Percentiles rank a stretch among this genome's conserved stretches.
These are phyloP conservation scores for Argyrosomus regius DNA, from an alignment of 2,797 vertebrate species.

Conservation along the genomic window DNA sequence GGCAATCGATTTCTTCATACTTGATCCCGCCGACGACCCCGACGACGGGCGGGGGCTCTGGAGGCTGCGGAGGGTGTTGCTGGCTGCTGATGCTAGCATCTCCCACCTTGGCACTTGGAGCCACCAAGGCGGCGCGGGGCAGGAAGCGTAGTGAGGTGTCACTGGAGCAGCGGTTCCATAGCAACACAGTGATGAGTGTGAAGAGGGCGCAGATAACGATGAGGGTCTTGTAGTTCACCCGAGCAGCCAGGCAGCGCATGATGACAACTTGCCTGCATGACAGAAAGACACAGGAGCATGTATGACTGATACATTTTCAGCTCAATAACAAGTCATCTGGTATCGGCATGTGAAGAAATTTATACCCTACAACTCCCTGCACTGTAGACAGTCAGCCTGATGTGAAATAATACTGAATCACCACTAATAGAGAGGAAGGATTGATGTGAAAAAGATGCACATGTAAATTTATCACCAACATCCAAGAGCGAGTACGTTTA, in stretches of 20 bases:
- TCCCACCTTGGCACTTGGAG: slow-evolving; percentile 85
- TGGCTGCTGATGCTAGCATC: slow-evolving; percentile 82
- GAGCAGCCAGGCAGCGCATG: slow-evolving; percentile 98
- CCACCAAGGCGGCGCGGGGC: slow-evolving; percentile 76
- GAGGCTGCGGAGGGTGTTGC: slow-evolving; percentile 87
- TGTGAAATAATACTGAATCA: slow-evolving; percentile 2
- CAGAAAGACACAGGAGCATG: slow-evolving; percentile 44
- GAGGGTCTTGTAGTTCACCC: slow-evolving; percentile 98
- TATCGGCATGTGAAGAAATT: not conserved
- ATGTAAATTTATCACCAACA: not conserved
- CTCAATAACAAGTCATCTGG: not conserved
- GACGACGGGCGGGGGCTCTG: slow-evolving; percentile 92
- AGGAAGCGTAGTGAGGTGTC: slow-evolving; percentile 84
- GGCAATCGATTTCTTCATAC: slow-evolving; percentile 97
- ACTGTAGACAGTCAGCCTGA: not conserved
- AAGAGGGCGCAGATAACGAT: slow-evolving; percentile 95
- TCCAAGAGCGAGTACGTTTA: not conserved
- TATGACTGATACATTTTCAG: not conserved
- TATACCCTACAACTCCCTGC: not conserved
- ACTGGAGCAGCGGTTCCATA: slow-evolving; percentile 96
- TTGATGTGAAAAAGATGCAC: not conserved
- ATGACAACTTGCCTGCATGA: slow-evolving; percentile 86
- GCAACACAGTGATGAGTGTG: slow-evolving; percentile 92
- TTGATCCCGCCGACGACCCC: slow-evolving; percentile 86
- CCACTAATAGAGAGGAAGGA: not conserved